phyloP scores from a whole-genome alignment of 2,888 invertebrate species.

The Cheilosia urbana region DNA sequence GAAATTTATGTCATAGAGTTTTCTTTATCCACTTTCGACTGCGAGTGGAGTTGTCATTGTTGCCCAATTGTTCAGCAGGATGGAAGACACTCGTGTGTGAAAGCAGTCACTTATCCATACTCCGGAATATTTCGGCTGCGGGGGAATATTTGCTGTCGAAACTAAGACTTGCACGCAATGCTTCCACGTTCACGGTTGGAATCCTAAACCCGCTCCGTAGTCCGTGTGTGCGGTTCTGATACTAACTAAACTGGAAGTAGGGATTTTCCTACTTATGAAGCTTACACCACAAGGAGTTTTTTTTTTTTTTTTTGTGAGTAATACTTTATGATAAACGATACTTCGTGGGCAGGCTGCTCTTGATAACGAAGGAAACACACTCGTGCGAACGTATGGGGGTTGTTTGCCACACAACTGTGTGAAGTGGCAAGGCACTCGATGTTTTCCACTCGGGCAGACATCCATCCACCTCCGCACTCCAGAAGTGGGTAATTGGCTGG shows the following conservation, averaged over 20 bases:
- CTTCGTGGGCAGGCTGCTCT: slow-evolving; percentile 64
- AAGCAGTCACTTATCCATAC: slow-evolving; percentile 5
- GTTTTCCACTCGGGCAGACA: slow-evolving; percentile 48
- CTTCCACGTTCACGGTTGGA: slow-evolving; percentile 30
- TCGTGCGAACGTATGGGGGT: slow-evolving; percentile 36
- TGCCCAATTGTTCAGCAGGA: background rate
- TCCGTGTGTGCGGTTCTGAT: background rate
- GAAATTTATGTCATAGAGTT: slow-evolving; percentile 53
- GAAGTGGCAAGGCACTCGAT: slow-evolving; percentile 72
- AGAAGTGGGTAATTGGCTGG: slow-evolving; percentile 16
- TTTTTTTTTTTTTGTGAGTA: background rate
- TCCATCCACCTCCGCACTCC: slow-evolving; percentile 6
- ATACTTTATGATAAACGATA: slow-evolving; percentile 68
- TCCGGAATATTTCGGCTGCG: background rate
- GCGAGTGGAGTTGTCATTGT: slow-evolving; percentile 54
- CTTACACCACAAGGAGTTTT: slow-evolving; percentile 8
- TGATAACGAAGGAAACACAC: slow-evolving; percentile 59
- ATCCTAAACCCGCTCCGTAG: slow-evolving; percentile 12
- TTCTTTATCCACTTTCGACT: slow-evolving; percentile 61
- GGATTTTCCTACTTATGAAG: slow-evolving; percentile 2
- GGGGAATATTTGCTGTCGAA: background rate
- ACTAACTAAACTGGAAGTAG: background rate
- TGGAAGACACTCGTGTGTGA: background rate
- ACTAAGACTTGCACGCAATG: slow-evolving; percentile 37
- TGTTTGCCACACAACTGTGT: slow-evolving; percentile 76